Base-by-base conservation (phyloP, 2,113 vertebrate species). In the Solea senegalensis region DNA sequence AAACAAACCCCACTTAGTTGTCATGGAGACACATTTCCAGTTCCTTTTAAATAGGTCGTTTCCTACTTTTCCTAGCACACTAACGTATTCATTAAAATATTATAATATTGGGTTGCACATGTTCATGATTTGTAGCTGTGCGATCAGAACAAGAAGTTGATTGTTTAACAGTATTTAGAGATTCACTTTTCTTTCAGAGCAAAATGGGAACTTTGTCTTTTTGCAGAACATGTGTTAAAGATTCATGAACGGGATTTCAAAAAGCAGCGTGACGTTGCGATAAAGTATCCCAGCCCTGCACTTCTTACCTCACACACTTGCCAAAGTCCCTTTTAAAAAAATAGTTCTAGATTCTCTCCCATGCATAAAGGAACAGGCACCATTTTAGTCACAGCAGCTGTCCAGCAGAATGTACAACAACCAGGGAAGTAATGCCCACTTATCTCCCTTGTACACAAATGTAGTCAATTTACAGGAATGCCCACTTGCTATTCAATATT, bases 181-280 rank as follows among this genome's bases (percentile, higher is more conserved):
- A n/a, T 53, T 64, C 59, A 44, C 77, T 79, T 81, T 64, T 64
- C 63, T 28, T 61, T 12, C 54, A 16, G 34, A 76, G 80, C 65
- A 90, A 93, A 21, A 92, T 91, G 81, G 84, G 76, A 89, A 64
- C 84, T 82, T 70, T 91, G 88, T 91, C 87, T 84, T 59, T 14
- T 8, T 49, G 54, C 26, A 1, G 39, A 63, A 59, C 16, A 45
- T 14, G 76, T 27, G 54, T 91, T 69, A 91, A 93, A 89, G 51
- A 88, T 92, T 86, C 34, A 92, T 86, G 53, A 81, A 72, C 73
- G 57, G 53, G 56, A 68, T 70, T 69, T 71, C 50, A 15, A n/a
- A 65, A 13, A 46, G 46, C 61, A 12, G 65, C 64, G 80, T 69
- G 65, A 86, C 70, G 65, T 40, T 8, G 56, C 14, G 13, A 77